Evolutionary conservation across 2,113 vertebrate species (phyloP).

Genomic region (Henicopernis longicauda): DNA sequence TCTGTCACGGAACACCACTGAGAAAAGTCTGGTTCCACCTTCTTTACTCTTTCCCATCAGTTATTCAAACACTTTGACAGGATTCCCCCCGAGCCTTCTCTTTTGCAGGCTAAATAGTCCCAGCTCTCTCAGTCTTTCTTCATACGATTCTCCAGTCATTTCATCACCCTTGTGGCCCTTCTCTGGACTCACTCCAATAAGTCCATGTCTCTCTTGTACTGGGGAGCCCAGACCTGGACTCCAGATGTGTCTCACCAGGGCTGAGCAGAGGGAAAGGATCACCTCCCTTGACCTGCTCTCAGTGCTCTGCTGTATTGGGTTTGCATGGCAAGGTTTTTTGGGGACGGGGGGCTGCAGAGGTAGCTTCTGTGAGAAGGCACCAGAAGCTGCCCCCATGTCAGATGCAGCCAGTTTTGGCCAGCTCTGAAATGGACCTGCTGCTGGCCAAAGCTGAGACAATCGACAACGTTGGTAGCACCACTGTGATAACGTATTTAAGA

Average conservation of each 20-base stretch:
- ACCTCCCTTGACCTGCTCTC: not conserved
- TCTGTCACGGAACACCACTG: not conserved
- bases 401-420: not conserved
- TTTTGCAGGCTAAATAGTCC: not conserved
- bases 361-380: not conserved
- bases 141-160: not conserved
- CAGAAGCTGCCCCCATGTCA: not conserved
- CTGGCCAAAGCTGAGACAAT: not conserved
- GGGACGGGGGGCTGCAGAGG: not conserved
- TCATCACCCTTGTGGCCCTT: not conserved
- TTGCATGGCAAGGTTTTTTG: not conserved
- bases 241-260: not conserved
- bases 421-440: fast-evolving
- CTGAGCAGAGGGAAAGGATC: not conserved
- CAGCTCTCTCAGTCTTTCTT: not conserved
- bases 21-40: not conserved
- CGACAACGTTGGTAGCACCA: fast-evolving
- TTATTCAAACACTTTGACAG: not conserved
- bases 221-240: not conserved
- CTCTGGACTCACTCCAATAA: not conserved
- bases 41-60: not conserved
- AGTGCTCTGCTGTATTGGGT: not conserved
- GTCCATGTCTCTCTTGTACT: no score
- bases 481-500: not conserved
- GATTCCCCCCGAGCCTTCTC: not conserved